Base-by-base conservation (phyloP, 1,140 invertebrate species). In the Trachymyrmex septentrionalis region DNA sequence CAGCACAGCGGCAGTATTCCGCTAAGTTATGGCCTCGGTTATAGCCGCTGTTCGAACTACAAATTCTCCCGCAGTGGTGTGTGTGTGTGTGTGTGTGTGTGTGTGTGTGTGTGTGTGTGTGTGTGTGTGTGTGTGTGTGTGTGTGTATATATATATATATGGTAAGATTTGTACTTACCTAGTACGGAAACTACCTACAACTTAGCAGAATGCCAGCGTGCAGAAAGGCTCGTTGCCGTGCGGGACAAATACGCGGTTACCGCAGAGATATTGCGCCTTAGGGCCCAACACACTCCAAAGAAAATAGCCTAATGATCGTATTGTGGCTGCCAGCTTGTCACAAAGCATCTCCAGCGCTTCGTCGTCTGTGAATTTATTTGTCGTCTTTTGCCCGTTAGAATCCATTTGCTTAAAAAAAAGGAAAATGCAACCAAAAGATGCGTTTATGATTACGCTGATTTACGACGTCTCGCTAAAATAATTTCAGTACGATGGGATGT, bases 111-210 rank as follows among this genome's bases (percentile, higher is more conserved):
- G n/a, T n/a, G n/a, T n/a, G n/a, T n/a, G n/a, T n/a, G n/a, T n/a
- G n/a, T n/a, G n/a, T n/a, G n/a, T n/a, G n/a, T n/a, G n/a, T n/a
- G n/a, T n/a, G n/a, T n/a, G n/a, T n/a, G 87, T 30, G 30, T 30
- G 3, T 30, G 2, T 30, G 3, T n/a, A 64, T 88, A 44, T 89
- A 87, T 16, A 78, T 88, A 59, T 89, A 89, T 87, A 88, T 85
- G 76, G 69, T 76, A 85, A 88, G 90, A 92, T 93, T 93, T 92
- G 92, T 93, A 93, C 89, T 91, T 91, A 88, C 92, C 92, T 88
- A 92, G 88, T 91, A 91, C 88, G 85, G 90, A 72, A 86, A 86
- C 85, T 90, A 89, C 63, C 85, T 87, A 91, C 89, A 89, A 89
- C 87, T 91, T 87, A 88, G 85, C 27, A 73, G 87, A 89, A 91